A percentile compares a stretch with the other conserved stretches of the same genome.
Evolutionary conservation across 2,888 invertebrate genomes (phyloP).

Genomic region (Agonopterix subpropinquella): DNA sequence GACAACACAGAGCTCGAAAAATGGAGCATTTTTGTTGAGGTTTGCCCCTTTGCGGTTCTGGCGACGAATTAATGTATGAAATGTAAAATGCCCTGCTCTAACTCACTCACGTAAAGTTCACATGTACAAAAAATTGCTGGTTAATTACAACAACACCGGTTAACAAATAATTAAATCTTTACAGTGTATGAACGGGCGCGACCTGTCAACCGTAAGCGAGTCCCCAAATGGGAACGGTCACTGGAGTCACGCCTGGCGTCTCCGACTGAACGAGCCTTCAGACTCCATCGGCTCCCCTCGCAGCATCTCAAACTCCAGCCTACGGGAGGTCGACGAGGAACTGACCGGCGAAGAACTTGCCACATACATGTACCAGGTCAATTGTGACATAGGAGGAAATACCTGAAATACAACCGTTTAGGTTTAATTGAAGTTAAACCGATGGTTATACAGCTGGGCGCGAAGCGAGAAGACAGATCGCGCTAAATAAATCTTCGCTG

Average conservation of each 20-base stretch:
- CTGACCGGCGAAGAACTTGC: constrained; percentile 81
- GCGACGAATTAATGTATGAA: too few species aligned
- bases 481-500: too few species aligned
- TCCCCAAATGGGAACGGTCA: constrained; percentile 51
- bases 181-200: constrained; percentile 52
- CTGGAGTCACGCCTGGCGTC: constrained; percentile 49
- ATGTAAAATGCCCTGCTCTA: too few species aligned
- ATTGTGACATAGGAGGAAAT: constrained; percentile 60
- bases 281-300: constrained; percentile 68
- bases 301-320: constrained; percentile 84
- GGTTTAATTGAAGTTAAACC: background rate
- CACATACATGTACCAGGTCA: constrained; percentile 81
- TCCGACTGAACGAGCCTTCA: constrained; percentile 39
- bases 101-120: too few species aligned
- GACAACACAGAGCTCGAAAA: too few species aligned
- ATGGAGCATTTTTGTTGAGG: too few species aligned
- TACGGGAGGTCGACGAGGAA: constrained; percentile 83
- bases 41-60: too few species aligned
- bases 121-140: too few species aligned
- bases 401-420: constrained; percentile 40
- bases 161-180: constrained; percentile 4
- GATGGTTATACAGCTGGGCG: too few species aligned
- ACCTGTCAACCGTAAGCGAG: constrained; percentile 52
- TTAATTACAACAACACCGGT: background rate
- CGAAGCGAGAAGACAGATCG: too few species aligned